Base-by-base conservation (phyloP, 92 coral and sea anemone genomes). In the Zoanthus gigantus region DNA sequence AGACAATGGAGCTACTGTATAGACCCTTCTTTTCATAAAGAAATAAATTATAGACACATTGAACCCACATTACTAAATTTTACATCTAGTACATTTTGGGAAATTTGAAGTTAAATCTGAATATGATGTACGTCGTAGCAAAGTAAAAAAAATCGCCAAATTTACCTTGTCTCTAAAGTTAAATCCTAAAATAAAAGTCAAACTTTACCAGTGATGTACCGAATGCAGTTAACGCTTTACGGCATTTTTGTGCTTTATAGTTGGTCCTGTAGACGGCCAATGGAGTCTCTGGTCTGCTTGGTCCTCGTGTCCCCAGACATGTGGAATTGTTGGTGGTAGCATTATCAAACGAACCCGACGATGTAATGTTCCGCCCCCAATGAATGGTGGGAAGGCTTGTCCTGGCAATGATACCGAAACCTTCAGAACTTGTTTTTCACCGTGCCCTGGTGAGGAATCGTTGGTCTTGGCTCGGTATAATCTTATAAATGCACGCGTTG, bases 301-400 rank as follows among this genome's bases (percentile, higher is more conserved):
- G 98, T 78, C 98, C 0, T 57, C 77, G 52, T 97, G 99, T 52
- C 93, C 98, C 28, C 78, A 92, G 82, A 85, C 95, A 0, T 97
- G 99, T 86, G 99, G 99, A 16, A 83, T 95, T 44, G 68, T 94
- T 58, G 92, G 96, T 18, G 99, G 99, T 58, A 87, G 90, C 4
- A 47, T 90, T 54, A 89, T 95, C 52, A 60, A 71, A 69, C 84
- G 99, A 87, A 95, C 91, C 48, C 90, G 99, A 61, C 85, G 78
- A 31, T 97, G 99, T 79, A 94, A 93, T 78, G 85, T 84, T 18
- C 99, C 99, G 5, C 98, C 97, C 17, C 87, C 98, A 9, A 94
- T 93, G 93, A 95, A 92, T 89, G 98, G 99, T 56, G 99, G 99
- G 72, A 94, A 97, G 65, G 75, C 81, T 5, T 97, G 99, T 68